phyloP scores from a whole-genome alignment of 1,140 invertebrate species.

The Penaeus japonicus region DNA sequence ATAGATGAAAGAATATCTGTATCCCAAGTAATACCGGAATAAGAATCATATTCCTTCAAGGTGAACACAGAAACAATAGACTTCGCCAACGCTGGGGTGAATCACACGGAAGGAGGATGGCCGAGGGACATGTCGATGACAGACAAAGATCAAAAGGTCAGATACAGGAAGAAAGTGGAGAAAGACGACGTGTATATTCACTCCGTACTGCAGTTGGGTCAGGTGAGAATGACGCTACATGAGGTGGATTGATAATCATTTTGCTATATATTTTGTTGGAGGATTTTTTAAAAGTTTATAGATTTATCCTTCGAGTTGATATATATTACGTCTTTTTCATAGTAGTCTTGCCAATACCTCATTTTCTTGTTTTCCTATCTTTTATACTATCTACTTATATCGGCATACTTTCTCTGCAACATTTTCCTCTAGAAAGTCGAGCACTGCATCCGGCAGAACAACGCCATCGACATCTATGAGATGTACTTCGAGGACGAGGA shows the following conservation, averaged over 20 bases:
- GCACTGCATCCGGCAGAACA: constrained; percentile 89
- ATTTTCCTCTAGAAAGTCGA: constrained; percentile 72
- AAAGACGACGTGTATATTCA: constrained; percentile 93
- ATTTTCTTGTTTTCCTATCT: background rate
- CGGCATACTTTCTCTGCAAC: background rate
- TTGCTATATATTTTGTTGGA: too few species aligned
- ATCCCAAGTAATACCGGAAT: too few species aligned
- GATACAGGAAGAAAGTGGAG: constrained; percentile 93
- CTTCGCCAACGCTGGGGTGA: constrained; percentile 81
- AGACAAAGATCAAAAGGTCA: constrained; percentile 86
- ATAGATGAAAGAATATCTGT: too few species aligned
- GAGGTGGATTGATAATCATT: too few species aligned
- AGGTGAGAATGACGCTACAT: constrained; percentile 62
- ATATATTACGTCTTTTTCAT: too few species aligned
- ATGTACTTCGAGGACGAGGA: constrained; percentile 67
- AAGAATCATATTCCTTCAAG: too few species aligned
- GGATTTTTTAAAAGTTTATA: too few species aligned
- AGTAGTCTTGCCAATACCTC: too few species aligned
- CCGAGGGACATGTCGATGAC: constrained; percentile 92
- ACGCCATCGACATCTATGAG: constrained; percentile 71
- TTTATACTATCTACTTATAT: background rate
- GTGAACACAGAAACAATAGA: constrained; percentile 82
- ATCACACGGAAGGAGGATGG: constrained; percentile 96
- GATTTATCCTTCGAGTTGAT: too few species aligned
- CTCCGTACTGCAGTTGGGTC: constrained; percentile 79